Percentiles rank a stretch among this genome's conserved stretches.
Conservation (phyloP, 2,113 vertebrate genomes). For the Noctilio leporinus region DNA sequence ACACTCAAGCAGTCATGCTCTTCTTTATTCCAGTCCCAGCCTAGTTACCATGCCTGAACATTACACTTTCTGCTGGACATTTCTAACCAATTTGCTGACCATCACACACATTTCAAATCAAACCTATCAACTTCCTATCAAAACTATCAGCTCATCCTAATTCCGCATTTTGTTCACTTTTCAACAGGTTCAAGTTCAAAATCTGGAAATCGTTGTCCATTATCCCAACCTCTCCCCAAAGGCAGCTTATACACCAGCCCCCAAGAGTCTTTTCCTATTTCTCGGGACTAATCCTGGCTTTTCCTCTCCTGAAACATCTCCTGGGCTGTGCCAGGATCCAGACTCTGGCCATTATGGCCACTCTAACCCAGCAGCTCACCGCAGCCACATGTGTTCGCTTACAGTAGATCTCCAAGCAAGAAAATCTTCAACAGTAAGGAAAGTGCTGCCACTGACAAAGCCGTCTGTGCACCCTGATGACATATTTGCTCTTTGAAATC, state of each 20-base stretch:
- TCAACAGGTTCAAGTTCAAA: not conserved
- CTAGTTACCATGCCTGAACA: not conserved
- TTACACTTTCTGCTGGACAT: not conserved
- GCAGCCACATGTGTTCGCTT: not conserved
- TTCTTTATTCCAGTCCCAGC: not conserved
- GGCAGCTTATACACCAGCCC: fast-evolving
- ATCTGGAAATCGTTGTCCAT: not conserved
- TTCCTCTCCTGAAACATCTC: not conserved
- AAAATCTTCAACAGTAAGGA: not conserved
- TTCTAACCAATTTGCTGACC: not conserved
- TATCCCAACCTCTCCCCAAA: not conserved
- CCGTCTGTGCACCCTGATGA: not conserved
- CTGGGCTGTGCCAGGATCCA: not conserved
- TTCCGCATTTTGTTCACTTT: not conserved
- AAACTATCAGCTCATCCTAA: not conserved
- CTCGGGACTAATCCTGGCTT: not conserved
- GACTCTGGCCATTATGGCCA: not conserved
- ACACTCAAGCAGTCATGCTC: not conserved
- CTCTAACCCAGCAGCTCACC: not conserved
- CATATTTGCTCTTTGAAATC: not conserved
- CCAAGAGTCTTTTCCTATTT: not conserved
- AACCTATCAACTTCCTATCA: not conserved
- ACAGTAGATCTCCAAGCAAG: not conserved
- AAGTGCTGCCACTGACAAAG: not conserved
- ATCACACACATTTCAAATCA: not conserved